Evolutionary conservation across 2,113 vertebrate genomes (phyloP), one percentile per base, ranked within the genome.

Genomic region (Vulpes ferrilata): DNA sequence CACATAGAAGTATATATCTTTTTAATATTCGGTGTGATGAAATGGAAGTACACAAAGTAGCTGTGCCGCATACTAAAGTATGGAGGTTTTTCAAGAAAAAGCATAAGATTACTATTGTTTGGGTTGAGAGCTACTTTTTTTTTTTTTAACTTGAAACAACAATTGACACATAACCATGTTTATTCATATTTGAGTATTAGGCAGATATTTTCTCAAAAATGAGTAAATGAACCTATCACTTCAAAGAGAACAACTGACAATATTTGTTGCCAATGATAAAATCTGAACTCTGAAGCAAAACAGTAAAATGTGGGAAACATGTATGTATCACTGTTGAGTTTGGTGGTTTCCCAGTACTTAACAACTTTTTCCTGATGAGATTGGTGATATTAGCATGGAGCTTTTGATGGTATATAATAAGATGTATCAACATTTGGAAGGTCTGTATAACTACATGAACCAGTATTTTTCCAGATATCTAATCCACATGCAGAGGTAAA

Each of bases 251-350:
- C 62, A 96, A 87, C 11, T 78, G 60, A 73, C 53, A 64, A 8
- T 88, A 64, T 94, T 83, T 85, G 25, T 86, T 90, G 57, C 62
- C 15, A 65, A 9, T 89, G 51, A 86, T 74, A 85, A 93, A 93
- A 90, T 82, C 67, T 53, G 43, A 92, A 91, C 25, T 92, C 73
- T 67, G 53, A 84, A 95, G 74, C n/a, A 92, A 88, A 95, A 94
- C 43, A 76, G 81, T 81, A 85, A 60, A 64, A 60, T 74, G 7
- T 87, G 74, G n/a, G n/a, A 69, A 73, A 71, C 62, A 15, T 65
- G 13, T 65, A 35, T 53, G 13, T 86, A 7, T 51, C 23, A 38
- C 60, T 48, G 17, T 48, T 93, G 25, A 96, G 23, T 12, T 59
- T 90, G 62, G 86, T 27, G 73, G 11, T 71, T 96, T 87, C 35